Evolutionary conservation across 2,797 vertebrate species (phyloP).

Genomic region (Trachops cirrhosus): DNA sequence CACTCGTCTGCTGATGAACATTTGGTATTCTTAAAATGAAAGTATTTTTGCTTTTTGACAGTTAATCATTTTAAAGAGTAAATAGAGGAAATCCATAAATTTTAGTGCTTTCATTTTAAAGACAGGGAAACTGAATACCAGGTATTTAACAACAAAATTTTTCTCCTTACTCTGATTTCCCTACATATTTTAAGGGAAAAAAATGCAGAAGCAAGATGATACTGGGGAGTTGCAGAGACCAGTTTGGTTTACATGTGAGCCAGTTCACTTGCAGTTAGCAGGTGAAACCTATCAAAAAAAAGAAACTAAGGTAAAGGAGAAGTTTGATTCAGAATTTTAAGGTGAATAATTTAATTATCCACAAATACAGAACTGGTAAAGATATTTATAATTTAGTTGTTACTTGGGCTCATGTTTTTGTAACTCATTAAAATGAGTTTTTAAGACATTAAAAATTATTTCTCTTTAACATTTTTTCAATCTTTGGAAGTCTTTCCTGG

Average conservation of each 20-base stretch:
- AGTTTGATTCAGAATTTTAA: conserved; percentile 26
- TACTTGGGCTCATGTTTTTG: not conserved
- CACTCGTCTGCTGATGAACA: not conserved
- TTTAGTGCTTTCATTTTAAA: conserved; percentile 35
- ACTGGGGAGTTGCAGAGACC: not conserved
- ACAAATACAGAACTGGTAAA: not conserved
- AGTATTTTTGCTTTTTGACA: conserved; percentile 46
- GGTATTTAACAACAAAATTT: not conserved
- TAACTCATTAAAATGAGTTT: not conserved
- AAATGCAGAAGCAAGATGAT: not conserved
- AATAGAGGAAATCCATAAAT: not conserved
- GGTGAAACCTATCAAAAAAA: not conserved
- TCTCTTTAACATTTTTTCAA: not conserved
- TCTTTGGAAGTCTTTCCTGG: not conserved
- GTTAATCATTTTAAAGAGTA: not conserved
- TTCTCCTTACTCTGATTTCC: not conserved
- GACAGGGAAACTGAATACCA: not conserved
- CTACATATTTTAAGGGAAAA: not conserved
- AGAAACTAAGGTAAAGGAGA: not conserved
- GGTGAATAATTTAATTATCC: not conserved
- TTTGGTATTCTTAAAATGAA: not conserved
- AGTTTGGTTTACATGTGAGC: not conserved
- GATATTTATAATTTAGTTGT: conserved; percentile 24
- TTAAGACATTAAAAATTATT: conserved; percentile 11
- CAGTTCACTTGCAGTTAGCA: conserved; percentile 4